Conservation (phyloP, 2,888 invertebrate genomes). For the Colostygia pectinataria region DNA sequence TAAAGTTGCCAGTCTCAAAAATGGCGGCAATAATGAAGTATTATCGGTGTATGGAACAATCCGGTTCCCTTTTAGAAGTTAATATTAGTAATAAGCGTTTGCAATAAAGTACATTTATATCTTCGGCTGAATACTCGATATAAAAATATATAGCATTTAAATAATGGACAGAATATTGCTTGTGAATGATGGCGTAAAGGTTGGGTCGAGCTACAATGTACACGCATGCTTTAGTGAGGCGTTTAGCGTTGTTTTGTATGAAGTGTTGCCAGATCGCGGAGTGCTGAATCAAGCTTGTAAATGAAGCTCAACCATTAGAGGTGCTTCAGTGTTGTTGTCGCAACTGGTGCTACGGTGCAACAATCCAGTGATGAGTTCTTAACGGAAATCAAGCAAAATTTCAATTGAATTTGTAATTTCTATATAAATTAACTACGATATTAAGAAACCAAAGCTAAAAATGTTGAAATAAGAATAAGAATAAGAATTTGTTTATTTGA, state of each 20-base stretch:
- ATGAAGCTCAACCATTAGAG: slow-evolving; percentile 33
- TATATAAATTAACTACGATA: too few relatives aligned
- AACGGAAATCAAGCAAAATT: too few relatives aligned
- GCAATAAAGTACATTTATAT: slow-evolving; percentile 59
- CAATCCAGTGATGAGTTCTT: slow-evolving; percentile 1
- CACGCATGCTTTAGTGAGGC: not conserved
- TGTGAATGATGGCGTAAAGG: slow-evolving; percentile 31
- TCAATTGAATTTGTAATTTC: too few relatives aligned
- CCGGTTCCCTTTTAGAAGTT: slow-evolving; percentile 38
- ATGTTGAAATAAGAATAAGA: too few relatives aligned
- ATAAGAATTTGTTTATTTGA: too few relatives aligned
- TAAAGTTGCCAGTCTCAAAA: slow-evolving; percentile 51
- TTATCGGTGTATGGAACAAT: slow-evolving; percentile 32
- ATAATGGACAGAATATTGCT: slow-evolving; percentile 36
- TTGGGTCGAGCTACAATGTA: not conserved
- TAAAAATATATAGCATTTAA: slow-evolving; percentile 36
- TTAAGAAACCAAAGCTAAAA: too few relatives aligned
- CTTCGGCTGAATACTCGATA: slow-evolving; percentile 35
- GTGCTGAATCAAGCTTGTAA: slow-evolving; percentile 14
- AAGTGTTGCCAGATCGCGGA: not conserved
- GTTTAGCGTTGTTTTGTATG: not conserved
- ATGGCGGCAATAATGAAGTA: slow-evolving; percentile 59
- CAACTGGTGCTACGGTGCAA: slow-evolving; percentile 58
- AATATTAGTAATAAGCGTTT: slow-evolving; percentile 46
- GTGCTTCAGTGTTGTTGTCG: slow-evolving; percentile 57